Evolutionary conservation across 2,797 vertebrate genomes (phyloP), one percentile per base, ranked within the genome.

Genomic region (Sphaeramia orbicularis): DNA sequence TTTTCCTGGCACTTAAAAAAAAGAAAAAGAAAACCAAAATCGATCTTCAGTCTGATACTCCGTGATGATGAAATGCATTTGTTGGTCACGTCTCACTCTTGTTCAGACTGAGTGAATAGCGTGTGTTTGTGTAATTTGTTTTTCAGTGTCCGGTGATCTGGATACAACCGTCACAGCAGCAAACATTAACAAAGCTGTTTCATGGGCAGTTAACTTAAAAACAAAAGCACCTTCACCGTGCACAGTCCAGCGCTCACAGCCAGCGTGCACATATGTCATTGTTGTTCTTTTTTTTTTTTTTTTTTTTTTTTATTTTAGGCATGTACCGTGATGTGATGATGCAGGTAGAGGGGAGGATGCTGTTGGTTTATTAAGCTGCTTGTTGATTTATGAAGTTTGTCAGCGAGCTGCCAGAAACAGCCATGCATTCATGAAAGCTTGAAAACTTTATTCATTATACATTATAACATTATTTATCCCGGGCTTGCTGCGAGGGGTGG

Each of bases 171-270:
- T 68, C 65, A 81, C 78, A 71, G 79, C 74, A 74, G 71, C 76
- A 76, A 72, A 85, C 70, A 88, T 89, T 83, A 89, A 78, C 83
- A 82, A 70, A 63, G 72, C 36, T 54, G 68, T 81, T 87, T 87
- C 76, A 85, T 68, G 79, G 68, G 48, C 74, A 56, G 84, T 86
- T 89, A 87, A 80, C 57, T 64, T 75, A 21, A 66, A 71, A 74
- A 30, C 50, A 21, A 50, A 30, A 54, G 63, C 57, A 45, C 35
- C 42, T 18, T 73, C 48, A 38, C 60, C 51, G 0, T 35, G 21
- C n/a, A 57, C 74, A 58, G 45, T 57, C 61, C 55, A 53, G n/a
- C 15, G 55, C 49, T 19, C 62, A 35, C 71, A 62, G 56, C 47
- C 63, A 12, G 45, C 0, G 0, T 19, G 45, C 55, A 58, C 48